Conservation (phyloP, 37 sponge, comb jelly and placozoan genomes). For the Sycon ciliatum region DNA sequence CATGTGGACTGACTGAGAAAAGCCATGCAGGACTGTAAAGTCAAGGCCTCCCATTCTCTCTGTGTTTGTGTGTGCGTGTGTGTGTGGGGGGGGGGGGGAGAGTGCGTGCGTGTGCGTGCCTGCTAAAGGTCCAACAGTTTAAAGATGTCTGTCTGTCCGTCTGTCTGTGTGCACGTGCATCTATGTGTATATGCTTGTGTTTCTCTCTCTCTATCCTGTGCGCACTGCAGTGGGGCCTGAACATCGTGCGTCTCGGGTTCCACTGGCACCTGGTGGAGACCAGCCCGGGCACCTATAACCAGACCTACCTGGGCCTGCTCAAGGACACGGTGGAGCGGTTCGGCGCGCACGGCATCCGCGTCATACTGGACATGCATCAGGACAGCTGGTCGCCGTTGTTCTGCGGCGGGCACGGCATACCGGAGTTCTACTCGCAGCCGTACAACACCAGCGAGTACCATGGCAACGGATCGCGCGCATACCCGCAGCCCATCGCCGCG, state of each 20-base stretch:
- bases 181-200: not conserved
- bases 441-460: conserved; percentile 31
- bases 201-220: not conserved
- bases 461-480: conserved; percentile 17
- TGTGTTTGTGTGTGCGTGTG: too few relatives aligned
- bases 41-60: too few relatives aligned
- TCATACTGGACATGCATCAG: conserved; percentile 71
- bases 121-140: too few relatives aligned
- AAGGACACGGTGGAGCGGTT: conserved; percentile 42
- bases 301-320: conserved; percentile 27
- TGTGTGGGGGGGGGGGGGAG: too few relatives aligned
- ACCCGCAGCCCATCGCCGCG: conserved; percentile 27
- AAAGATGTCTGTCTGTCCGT: too few relatives aligned
- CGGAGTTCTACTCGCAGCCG: conserved; percentile 11
- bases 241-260: conserved; percentile 31
- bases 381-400: conserved; percentile 62
- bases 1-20: too few relatives aligned
- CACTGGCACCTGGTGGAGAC: conserved; percentile 41
- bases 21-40: too few relatives aligned
- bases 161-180: too few relatives aligned
- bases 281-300: conserved; percentile 18
- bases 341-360: conserved; percentile 46
- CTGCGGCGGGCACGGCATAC: conserved; percentile 54
- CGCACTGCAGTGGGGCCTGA: conserved; percentile 33
- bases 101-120: too few relatives aligned